Evolutionary conservation across 1,140 invertebrate genomes (phyloP), one percentile per base, ranked within the genome.

Genomic region (Helicorthomorpha holstii): DNA sequence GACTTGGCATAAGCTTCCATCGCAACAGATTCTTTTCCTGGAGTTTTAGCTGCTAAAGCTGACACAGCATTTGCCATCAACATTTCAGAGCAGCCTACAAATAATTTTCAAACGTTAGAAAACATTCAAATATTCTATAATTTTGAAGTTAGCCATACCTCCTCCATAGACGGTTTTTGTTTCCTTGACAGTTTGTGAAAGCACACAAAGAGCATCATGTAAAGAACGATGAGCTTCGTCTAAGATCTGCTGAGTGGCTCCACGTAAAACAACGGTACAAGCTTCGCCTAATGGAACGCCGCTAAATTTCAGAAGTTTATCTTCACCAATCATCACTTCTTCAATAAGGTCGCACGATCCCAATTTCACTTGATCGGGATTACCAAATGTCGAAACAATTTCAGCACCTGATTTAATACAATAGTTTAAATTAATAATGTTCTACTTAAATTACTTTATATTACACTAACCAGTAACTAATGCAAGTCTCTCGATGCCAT

Each of bases 211-310:
- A 1, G 95, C 96, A 67, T 99, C 96, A 63, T 99, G 96, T 3
- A 99, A 67, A 1, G 95, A 98, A 43, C 96, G 77, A 59, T 99
- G 94, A 1, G 96, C 95, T 70, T 99, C 96, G 62, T 98, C 95
- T 12, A 99, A 76, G 61, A 99, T 98, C 71, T 99, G 96, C 64
- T 97, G 84, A 2, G 96, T 99, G n/a, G 96, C 93, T 50, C 95
- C 96, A 53, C 96, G 80, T 50, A 99, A 82, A 0, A 99, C 83
- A 57, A 99, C 80, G 0, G 92, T 94, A 67, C 96, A 99, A 4
- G 96, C 96, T 66, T 98, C 88, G 24, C 95, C 95, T 50, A 95
- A 64, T 51, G 82, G 77, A 26, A 98, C 92, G 42, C 92, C 95
- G 42, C 88, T 89, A 70, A 99, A 98, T 60, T 91, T 83, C 34